These are phyloP conservation scores for Alexandromys oeconomus DNA, from an alignment of 2,797 vertebrate species.

Conservation along the genomic window DNA sequence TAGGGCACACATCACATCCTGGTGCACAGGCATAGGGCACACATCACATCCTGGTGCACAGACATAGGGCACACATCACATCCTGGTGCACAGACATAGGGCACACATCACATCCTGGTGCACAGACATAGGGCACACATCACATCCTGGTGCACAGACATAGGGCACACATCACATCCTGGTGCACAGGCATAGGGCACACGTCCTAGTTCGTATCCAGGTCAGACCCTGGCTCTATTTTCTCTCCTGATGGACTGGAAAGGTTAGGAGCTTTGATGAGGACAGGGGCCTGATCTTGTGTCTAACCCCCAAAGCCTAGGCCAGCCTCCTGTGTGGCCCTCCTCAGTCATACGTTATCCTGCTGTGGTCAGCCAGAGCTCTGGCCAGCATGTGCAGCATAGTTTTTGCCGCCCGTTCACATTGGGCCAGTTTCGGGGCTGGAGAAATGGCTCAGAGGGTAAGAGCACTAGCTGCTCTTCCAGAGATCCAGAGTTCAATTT, in stretches of 20 bases:
- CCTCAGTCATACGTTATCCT: fast-evolving
- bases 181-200: neutral
- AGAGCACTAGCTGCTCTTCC: no score
- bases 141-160: no score
- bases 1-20: neutral
- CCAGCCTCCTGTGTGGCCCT: neutral
- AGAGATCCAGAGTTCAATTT: no score
- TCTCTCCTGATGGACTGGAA: neutral
- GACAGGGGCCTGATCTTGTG: neutral
- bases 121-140: neutral
- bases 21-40: neutral
- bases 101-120: neutral
- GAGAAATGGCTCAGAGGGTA: no score
- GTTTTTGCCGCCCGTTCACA: neutral
- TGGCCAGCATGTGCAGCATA: neutral
- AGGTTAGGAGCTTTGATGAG: neutral
- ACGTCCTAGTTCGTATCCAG: no score
- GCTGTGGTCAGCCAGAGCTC: neutral
- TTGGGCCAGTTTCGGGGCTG: neutral
- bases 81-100: neutral
- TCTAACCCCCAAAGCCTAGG: neutral
- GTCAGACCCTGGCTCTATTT: neutral
- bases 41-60: no score
- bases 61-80: neutral
- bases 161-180: neutral